These are phyloP conservation scores for Cynodonichthys magdalenae DNA, from an alignment of 2,797 vertebrate species.

Conservation along the genomic window DNA sequence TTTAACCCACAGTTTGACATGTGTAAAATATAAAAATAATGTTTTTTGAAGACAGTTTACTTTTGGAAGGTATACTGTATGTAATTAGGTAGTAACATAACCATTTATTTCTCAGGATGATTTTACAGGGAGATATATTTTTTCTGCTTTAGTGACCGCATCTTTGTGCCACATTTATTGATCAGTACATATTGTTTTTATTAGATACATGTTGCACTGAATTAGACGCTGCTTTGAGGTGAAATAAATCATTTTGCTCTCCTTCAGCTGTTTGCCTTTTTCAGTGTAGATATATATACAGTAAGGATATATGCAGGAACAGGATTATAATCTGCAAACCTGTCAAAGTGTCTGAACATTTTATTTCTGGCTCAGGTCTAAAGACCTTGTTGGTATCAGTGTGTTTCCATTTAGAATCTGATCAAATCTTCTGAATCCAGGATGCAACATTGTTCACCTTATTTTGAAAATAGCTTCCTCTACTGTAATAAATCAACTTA, in stretches of 20 bases:
- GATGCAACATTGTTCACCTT: conserved; percentile 22
- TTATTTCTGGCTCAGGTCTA: conserved; percentile 43
- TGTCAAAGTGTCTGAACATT: conserved; percentile 32
- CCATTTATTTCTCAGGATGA: neutral
- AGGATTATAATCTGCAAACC: conserved; percentile 30
- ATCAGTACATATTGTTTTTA: conserved; percentile 18
- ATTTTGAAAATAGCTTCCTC: conserved; percentile 44
- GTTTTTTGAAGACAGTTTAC: too few relatives aligned
- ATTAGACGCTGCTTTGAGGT: conserved; percentile 9
- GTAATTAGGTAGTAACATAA: too few relatives aligned
- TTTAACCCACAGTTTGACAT: too few relatives aligned
- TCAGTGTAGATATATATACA: conserved; percentile 6
- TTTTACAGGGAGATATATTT: conserved; percentile 16
- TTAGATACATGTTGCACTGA: conserved; percentile 19
- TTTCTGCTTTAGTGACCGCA: conserved; percentile 9
- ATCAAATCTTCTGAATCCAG: conserved; percentile 50
- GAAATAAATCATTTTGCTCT: conserved; percentile 15
- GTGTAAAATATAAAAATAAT: too few relatives aligned
- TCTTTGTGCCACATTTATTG: conserved; percentile 38
- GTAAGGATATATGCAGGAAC: conserved; percentile 26
- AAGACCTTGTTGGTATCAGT: conserved; percentile 18
- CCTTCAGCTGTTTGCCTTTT: conserved; percentile 16
- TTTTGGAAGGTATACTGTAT: too few relatives aligned
- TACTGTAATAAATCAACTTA: conserved; percentile 66
- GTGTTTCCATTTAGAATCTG: conserved; percentile 22